Evolutionary conservation across 1,140 invertebrate genomes (phyloP), one percentile per base, ranked within the genome.

Genomic region (Temnothorax curvispinosus): DNA sequence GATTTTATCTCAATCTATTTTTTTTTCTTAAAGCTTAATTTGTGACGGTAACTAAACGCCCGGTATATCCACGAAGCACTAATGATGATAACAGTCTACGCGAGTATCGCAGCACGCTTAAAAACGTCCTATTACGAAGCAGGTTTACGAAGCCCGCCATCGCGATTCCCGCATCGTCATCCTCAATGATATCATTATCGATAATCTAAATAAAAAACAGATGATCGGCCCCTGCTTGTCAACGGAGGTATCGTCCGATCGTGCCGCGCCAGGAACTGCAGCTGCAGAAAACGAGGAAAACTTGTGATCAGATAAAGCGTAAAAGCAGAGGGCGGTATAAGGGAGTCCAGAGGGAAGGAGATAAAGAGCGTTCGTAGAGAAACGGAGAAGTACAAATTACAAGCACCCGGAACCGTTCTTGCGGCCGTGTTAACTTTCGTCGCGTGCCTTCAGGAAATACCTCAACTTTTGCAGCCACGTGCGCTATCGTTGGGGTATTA

Each of bases 221-320:
- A 75, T 74, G 41, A 84, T 90, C 78, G 69, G 67, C 69, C 82
- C 75, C 67, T 71, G 67, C 85, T 85, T 88, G 88, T 87, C 86
- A 90, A 88, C 88, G 86, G 64, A 81, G 87, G 50, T 78, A 82
- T 85, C 72, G 54, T 90, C 27, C 65, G 47, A 54, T 84, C 88
- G 80, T 38, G 77, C 41, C 72, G 88, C 72, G 71, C 78, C 88
- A 90, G 84, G 75, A 90, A 90, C 86, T 90, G 89, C 89, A 91
- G 89, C 89, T 90, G 87, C 89, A 91, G 89, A 91, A 88, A 91
- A 90, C 87, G 87, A 88, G 89, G 82, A 87, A 91, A 91, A 91
- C 89, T 91, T 91, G 62, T 86, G 87, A 91, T 91, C 89, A 91
- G 89, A 91, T 91, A 91, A 27, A 90, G 71, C 75, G 62, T 58